These are phyloP conservation scores for Periophthalmus modestus DNA, from an alignment of 2,113 vertebrate species.

Conservation along the genomic window DNA sequence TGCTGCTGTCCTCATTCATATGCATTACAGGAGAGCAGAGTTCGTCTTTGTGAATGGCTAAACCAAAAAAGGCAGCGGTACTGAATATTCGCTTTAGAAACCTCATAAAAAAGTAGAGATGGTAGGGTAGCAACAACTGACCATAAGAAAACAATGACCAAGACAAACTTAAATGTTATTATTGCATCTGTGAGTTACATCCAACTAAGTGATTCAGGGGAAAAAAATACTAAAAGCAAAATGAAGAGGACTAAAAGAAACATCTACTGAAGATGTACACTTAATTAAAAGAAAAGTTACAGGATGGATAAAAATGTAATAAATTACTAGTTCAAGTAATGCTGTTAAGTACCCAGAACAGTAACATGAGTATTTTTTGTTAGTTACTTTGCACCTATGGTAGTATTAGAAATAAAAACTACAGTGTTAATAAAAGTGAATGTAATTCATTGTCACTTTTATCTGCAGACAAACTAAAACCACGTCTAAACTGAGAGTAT, in stretches of 20 bases:
- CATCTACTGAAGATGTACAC: too few species aligned
- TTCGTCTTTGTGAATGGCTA: conserved; percentile 41
- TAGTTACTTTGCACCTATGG: too few species aligned
- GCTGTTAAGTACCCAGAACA: too few species aligned
- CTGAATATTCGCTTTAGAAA: conserved; percentile 41
- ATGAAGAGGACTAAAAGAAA: background rate
- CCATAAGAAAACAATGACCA: background rate
- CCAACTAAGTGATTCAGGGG: background rate
- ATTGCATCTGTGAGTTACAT: background rate
- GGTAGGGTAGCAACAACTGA: background rate
- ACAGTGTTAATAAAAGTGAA: background rate
- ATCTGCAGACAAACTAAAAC: background rate
- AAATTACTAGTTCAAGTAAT: too few species aligned
- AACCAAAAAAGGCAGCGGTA: conserved; percentile 54
- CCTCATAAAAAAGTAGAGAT: background rate
- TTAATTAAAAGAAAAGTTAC: too few species aligned
- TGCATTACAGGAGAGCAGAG: conserved; percentile 44
- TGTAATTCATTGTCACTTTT: background rate
- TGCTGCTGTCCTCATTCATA: conserved; percentile 62
- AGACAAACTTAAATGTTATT: background rate
- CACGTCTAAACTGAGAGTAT: conserved; percentile 50
- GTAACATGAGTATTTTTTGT: too few species aligned
- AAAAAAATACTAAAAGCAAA: background rate
- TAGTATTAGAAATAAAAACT: background rate
- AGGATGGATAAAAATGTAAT: too few species aligned